Percentiles rank a stretch among this genome's conserved stretches.
Conservation (phyloP, 1,140 invertebrate species). For the Drosophila guanche region DNA sequence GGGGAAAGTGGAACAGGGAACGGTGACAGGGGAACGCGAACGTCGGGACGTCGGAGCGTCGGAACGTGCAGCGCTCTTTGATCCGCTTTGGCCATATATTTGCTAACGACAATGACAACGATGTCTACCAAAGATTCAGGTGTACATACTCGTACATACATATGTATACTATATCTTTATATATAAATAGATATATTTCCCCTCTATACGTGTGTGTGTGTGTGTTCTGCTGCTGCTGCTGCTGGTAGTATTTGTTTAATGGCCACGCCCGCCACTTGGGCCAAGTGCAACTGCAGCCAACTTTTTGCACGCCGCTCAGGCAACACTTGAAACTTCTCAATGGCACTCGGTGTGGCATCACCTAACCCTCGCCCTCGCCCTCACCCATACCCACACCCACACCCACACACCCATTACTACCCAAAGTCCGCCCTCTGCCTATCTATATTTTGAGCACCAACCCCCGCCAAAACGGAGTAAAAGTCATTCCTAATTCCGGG, state of each 20-base stretch:
- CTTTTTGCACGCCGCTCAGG: slow-evolving; percentile 65
- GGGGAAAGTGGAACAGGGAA: no score
- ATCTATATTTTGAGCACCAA: neutral
- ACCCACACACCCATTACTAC: neutral
- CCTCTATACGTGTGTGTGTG: slow-evolving; percentile 29
- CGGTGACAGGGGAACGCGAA: no score
- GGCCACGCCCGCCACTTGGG: slow-evolving; percentile 70
- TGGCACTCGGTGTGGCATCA: slow-evolving; percentile 56
- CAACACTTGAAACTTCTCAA: slow-evolving; percentile 76
- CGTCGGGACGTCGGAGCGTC: slow-evolving; percentile 5
- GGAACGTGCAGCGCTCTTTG: slow-evolving; percentile 66
- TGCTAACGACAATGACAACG: slow-evolving; percentile 76
- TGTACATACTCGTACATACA: slow-evolving; percentile 7
- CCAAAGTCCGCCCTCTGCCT: neutral
- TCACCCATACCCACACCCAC: neutral
- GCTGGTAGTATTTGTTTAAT: slow-evolving; percentile 66
- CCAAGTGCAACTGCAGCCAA: slow-evolving; percentile 78
- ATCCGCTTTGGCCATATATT: slow-evolving; percentile 77
- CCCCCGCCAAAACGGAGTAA: slow-evolving; percentile 1
- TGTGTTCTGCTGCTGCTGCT: slow-evolving; percentile 17
- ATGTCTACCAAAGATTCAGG: slow-evolving; percentile 62
- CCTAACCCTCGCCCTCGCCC: slow-evolving; percentile 18
- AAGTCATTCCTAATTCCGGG: slow-evolving; percentile 56
- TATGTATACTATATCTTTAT: neutral
- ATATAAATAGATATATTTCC: neutral